Evolutionary conservation across 1,140 invertebrate species (phyloP), one percentile per base, ranked within the genome.

Genomic region (Musca vetustissima): DNA sequence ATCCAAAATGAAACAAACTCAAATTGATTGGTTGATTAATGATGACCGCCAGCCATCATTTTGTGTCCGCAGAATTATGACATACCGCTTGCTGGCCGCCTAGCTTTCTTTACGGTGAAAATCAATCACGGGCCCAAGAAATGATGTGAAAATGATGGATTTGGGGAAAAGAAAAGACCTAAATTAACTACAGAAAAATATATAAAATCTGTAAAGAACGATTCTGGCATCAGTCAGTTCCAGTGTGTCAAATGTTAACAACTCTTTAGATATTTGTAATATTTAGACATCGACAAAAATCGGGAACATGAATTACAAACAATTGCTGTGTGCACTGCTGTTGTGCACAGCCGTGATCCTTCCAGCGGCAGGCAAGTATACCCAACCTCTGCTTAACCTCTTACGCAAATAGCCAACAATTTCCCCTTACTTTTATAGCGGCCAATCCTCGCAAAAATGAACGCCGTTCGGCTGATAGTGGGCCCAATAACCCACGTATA

Each of bases 401-500:
- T 13, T 7, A 15, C 25, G 19, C 3, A 11, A 36, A 13, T 7
- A 6, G 6, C 11, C 13, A 9, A 43, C 1, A 4, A 43, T 43
- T 43, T 13, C 36, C 36, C 6, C 13, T 43, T 43, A 8, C 4
- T 43, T 43, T 43, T 43, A 13, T 13, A 43, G 36, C 6, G 36
- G 36, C 64, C 47, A 47, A 50, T 49, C n/a, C n/a, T n/a, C n/a
- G n/a, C n/a, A 3, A 25, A 0, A 43, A 57, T 22, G 55, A 68
- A 6, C 55, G 70, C 32, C 73, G 72, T 4, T 59, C n/a, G 15
- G 73, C 72, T 22, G 19, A 72, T 50, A 71, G 64, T 1, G 9
- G 21, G 15, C 32, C 69, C 6, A 68, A 80, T 66, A 75, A 70
- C 1, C n/a, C n/a, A n/a, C 73, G 76, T 3, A 75, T 80, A n/a